Conservation (phyloP, 2,797 vertebrate species). For the Xerus rutilus region DNA sequence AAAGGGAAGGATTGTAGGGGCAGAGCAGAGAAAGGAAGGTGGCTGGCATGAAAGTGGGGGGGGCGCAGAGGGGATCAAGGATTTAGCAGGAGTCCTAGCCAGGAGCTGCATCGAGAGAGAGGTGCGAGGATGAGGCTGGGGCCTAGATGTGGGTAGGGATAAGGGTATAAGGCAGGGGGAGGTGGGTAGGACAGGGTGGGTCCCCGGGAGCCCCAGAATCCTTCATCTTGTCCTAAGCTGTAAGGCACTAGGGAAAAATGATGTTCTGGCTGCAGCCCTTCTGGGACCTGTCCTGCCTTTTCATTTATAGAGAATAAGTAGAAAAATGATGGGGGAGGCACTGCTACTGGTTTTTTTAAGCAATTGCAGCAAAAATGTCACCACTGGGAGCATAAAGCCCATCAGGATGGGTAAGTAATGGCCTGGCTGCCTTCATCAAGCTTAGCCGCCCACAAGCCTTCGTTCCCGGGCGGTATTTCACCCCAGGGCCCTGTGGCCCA, state of each 20-base stretch:
- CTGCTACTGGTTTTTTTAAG: conserved; percentile 37
- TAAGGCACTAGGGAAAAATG: not conserved
- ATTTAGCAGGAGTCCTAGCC: not conserved
- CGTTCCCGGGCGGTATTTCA: not conserved
- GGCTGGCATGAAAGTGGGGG: fast-evolving
- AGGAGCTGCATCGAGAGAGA: not conserved
- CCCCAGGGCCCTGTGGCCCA: not conserved
- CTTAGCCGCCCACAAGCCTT: not conserved
- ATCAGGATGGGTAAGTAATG: not conserved
- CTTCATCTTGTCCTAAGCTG: not conserved
- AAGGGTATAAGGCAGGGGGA: fast-evolving
- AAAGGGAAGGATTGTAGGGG: no score
- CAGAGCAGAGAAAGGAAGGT: fast-evolving
- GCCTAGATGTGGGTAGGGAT: fast-evolving
- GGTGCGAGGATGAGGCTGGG: no score
- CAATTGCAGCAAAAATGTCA: conserved; percentile 65
- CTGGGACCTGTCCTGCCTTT: conserved; percentile 60
- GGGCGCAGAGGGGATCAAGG: not conserved
- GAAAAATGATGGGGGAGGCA: not conserved
- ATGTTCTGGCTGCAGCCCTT: not conserved
- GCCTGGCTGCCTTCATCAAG: not conserved
- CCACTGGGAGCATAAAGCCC: conserved; percentile 17
- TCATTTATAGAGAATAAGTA: conserved; percentile 55
- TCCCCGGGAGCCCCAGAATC: fast-evolving
- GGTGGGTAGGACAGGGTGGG: fast-evolving